Evolutionary conservation across 2,797 vertebrate species (phyloP), one percentile per base, ranked within the genome.

Genomic region (Lepus oiostolus): DNA sequence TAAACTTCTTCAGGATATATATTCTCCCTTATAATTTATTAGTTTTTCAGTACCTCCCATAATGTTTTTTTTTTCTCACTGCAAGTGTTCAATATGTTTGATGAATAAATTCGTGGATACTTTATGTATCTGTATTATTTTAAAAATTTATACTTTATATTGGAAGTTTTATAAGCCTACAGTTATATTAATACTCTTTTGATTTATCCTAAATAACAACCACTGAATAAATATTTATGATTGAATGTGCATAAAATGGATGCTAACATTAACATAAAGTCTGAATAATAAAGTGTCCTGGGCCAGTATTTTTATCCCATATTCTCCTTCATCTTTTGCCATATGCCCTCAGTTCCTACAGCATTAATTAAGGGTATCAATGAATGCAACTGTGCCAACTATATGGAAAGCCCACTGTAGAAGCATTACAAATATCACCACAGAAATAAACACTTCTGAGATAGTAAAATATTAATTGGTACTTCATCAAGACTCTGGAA

Each of bases 391-490:
- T 52, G 60, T 92, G 52, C 58, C 35, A 38, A 85, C 32, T 38
- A 71, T 90, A 80, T 92, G 47, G 28, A 95, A 97, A 97, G 65
- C 4, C 32, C 95, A n/a, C 2, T 50, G 62, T 85, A 90, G 54
- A 63, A 85, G 54, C 63, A 28, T 82, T 85, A n/a, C 68, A 85
- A 94, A 96, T 72, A 9, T 96, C 90, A 93, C 91, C 67, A 86
- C 30, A 94, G 47, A 97, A 92, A 1, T 14, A 94, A 88, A 91
- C n/a, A 68, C 54, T 96, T 38, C 1, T 84, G 70, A 88, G 47
- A 96, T 1, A 94, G 79, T 47, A 84, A 97, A 97, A 22, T 75
- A 94, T 96, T 97, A 96, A 96, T 71, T 89, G 30, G 13, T 95
- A 87, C 11, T 84, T 24, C 94, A 26, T 47, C 85, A 93, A 89